Evolutionary conservation across 2,113 vertebrate species (phyloP).

Genomic region (Brachyistius frenatus): DNA sequence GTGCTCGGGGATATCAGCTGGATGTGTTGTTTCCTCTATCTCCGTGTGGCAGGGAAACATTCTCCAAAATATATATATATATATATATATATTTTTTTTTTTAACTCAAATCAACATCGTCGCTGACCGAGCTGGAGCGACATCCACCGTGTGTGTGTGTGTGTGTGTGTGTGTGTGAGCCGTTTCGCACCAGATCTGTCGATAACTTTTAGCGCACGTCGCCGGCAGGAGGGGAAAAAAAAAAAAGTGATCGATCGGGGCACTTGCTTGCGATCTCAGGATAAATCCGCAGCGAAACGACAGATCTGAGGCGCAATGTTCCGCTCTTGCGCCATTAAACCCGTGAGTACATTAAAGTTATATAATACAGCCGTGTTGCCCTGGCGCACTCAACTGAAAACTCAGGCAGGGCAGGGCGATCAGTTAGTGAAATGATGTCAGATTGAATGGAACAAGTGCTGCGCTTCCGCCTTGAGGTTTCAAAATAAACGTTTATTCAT

Average conservation of each 20-base stretch:
- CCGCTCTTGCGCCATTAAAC: conserved; percentile 44
- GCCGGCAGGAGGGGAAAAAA: background rate
- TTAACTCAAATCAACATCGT: conserved; percentile 57
- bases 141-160: conserved; percentile 30
- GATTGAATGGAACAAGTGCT: rapidly evolving
- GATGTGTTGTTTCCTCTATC: background rate
- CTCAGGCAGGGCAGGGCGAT: conserved; percentile 70
- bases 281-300: conserved; percentile 38
- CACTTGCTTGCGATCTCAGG: background rate
- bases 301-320: conserved; percentile 1
- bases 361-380: conserved; percentile 67
- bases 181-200: conserved; percentile 48
- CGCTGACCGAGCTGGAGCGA: conserved; percentile 42
- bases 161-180: conserved; percentile 14
- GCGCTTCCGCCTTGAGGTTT: background rate
- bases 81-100: background rate
- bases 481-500: conserved; percentile 38
- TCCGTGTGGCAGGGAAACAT: conserved; percentile 26
- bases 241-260: conserved; percentile 36
- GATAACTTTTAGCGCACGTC: conserved; percentile 70
- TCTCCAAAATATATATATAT: conserved; percentile 14
- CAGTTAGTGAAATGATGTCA: conserved; percentile 32
- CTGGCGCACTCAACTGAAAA: conserved; percentile 67
- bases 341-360: conserved; percentile 72
- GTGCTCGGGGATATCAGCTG: conserved; percentile 35